Conservation (phyloP, 2,113 vertebrate species). For the Sinocyclocheilus anshuiensis region DNA sequence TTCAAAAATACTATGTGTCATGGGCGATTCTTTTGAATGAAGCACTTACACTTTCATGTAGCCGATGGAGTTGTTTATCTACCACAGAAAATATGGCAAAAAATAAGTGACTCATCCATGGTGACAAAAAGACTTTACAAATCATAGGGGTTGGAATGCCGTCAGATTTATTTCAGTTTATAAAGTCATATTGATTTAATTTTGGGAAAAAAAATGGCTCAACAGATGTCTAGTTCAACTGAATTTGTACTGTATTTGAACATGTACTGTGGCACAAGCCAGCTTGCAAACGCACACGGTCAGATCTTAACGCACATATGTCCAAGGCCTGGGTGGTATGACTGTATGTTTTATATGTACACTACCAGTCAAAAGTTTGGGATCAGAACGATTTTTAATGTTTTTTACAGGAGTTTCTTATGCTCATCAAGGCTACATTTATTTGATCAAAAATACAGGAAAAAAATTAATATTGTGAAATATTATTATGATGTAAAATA, state of each 20-base stretch:
- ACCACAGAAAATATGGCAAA: not conserved
- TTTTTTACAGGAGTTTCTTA: too few species aligned
- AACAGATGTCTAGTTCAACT: not conserved
- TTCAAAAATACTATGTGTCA: not conserved
- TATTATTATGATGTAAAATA: too few species aligned
- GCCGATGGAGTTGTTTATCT: not conserved
- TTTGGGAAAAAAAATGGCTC: not conserved
- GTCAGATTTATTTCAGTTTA: not conserved
- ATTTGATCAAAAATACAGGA: too few species aligned
- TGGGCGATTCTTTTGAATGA: not conserved
- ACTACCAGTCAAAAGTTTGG: too few species aligned
- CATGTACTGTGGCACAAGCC: not conserved
- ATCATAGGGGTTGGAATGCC: not conserved
- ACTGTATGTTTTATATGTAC: not conserved
- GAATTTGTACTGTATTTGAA: not conserved
- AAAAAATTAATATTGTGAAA: too few species aligned
- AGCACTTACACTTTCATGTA: not conserved
- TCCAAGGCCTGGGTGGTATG: not conserved
- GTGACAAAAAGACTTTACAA: constrained; percentile 6
- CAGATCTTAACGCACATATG: not conserved
- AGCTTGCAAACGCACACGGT: not conserved
- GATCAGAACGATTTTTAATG: too few species aligned
- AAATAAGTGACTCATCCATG: constrained; percentile 12
- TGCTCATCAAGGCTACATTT: too few species aligned
- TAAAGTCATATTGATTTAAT: not conserved